phyloP scores from a whole-genome alignment of 2,113 vertebrate species.

The Anhinga rufa region DNA sequence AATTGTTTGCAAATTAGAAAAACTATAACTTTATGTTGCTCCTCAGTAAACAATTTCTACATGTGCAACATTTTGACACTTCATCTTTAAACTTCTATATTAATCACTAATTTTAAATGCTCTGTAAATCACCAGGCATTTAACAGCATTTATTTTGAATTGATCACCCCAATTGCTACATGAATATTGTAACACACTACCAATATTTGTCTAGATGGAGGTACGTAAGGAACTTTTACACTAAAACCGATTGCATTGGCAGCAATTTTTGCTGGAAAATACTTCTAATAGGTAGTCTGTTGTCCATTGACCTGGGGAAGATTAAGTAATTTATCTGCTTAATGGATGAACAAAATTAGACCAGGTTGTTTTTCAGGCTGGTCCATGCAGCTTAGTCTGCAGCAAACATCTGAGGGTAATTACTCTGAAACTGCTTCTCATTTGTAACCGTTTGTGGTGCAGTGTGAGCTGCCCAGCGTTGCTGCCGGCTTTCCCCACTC shows the following conservation, averaged over 20 bases:
- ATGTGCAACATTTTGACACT: not conserved
- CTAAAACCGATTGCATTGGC: not conserved
- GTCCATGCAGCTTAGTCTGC: constrained; percentile 32
- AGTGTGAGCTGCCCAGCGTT: not conserved
- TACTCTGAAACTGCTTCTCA: not conserved
- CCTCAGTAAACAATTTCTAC: not conserved
- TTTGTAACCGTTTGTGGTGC: not conserved
- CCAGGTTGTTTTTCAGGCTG: constrained; percentile 67
- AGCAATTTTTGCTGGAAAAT: constrained; percentile 22
- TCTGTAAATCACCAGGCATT: not conserved
- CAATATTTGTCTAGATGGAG: not conserved
- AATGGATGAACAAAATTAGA: constrained; percentile 86
- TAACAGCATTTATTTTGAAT: not conserved
- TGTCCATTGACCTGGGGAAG: constrained; percentile 66
- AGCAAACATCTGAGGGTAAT: constrained; percentile 8
- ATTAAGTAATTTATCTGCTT: constrained; percentile 80
- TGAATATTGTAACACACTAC: not conserved
- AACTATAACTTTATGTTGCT: not conserved
- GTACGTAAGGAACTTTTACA: not conserved
- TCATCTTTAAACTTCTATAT: not conserved
- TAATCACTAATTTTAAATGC: not conserved
- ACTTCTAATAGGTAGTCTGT: constrained; percentile 63
- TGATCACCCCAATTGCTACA: accelerated
- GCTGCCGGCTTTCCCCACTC: not conserved
- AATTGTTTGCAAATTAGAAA: not conserved